These are phyloP conservation scores for Loriculus beryllinus DNA, from an alignment of 2,797 vertebrate genomes.

Conservation along the genomic window DNA sequence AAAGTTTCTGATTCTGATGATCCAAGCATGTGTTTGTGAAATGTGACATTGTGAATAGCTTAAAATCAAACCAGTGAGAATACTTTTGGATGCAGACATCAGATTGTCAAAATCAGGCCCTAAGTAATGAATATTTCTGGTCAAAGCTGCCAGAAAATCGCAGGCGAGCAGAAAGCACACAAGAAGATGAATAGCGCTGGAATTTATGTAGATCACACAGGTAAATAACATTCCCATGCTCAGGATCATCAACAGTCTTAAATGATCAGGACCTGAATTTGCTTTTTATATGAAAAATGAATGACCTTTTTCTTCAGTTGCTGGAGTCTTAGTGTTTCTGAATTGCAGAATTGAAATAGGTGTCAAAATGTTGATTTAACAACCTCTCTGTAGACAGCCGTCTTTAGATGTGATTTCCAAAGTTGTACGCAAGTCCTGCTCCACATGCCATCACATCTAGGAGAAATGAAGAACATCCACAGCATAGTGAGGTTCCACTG, in stretches of 20 bases:
- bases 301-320: background rate
- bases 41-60: background rate
- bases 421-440: background rate
- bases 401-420: background rate
- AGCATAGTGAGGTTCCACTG: background rate
- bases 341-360: background rate
- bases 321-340: background rate
- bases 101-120: background rate
- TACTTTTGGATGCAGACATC: background rate
- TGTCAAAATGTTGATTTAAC: background rate
- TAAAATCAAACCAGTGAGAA: background rate
- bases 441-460: background rate
- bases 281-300: slow-evolving; percentile 1
- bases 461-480: background rate
- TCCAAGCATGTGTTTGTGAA: background rate
- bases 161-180: slow-evolving; percentile 1
- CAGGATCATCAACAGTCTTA: slow-evolving; percentile 11
- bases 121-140: background rate
- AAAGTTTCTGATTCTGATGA: background rate
- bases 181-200: background rate
- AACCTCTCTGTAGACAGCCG: background rate
- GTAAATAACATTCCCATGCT: slow-evolving; percentile 7
- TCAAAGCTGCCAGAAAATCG: background rate
- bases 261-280: background rate
- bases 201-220: background rate